phyloP scores from a whole-genome alignment of 1,140 invertebrate genomes.

The Agrypnia vestita region DNA sequence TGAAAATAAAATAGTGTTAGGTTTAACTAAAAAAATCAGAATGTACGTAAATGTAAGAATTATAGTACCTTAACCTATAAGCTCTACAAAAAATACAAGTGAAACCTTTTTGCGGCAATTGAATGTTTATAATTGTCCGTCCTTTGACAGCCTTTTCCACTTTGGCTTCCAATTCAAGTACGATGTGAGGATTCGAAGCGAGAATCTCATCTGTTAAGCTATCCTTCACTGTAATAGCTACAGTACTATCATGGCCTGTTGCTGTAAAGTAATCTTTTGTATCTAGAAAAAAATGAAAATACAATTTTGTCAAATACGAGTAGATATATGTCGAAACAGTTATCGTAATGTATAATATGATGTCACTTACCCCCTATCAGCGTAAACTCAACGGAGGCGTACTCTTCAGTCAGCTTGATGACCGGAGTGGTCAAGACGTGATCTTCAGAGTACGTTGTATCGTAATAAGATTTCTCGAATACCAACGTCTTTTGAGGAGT shows the following conservation, averaged over 20 bases:
- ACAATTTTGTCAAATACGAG: too few relatives aligned
- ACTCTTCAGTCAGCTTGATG: background rate
- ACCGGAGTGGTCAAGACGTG: background rate
- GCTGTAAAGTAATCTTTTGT: background rate
- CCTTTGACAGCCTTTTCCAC: background rate
- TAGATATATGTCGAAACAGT: too few relatives aligned
- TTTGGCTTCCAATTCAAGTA: conserved; percentile 10
- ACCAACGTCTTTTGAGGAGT: too few relatives aligned
- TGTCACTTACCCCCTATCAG: background rate
- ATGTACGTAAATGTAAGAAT: too few relatives aligned
- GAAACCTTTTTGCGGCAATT: conserved; percentile 12
- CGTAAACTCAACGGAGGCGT: background rate
- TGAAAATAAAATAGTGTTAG: too few relatives aligned
- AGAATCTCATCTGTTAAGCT: background rate
- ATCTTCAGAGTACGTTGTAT: background rate
- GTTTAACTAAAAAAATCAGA: too few relatives aligned
- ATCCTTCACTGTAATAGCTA: background rate
- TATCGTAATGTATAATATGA: too few relatives aligned
- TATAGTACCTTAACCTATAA: too few relatives aligned
- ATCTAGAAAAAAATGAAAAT: background rate
- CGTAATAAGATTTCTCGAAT: background rate
- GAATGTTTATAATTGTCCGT: background rate
- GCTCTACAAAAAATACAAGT: too few relatives aligned
- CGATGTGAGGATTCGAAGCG: background rate
- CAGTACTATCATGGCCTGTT: background rate